phyloP scores from a whole-genome alignment of 1,140 invertebrate species.

The Hypsibius dujardini region DNA sequence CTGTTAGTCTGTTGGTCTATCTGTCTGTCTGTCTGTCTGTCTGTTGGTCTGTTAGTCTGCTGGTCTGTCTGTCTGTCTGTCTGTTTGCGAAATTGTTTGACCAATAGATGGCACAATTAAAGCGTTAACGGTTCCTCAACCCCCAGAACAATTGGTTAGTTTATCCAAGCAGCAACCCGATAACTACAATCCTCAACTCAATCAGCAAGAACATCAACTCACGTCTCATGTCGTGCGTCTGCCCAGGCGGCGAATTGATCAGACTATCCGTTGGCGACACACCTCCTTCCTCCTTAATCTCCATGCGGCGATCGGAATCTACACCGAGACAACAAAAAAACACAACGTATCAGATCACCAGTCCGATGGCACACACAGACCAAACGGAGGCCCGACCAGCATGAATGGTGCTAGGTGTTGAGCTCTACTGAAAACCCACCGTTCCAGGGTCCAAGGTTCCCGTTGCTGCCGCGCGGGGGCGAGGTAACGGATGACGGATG shows the following conservation, averaged over 20 bases:
- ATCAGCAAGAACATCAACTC: neutral
- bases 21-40: too few species aligned
- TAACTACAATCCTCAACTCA: too few species aligned
- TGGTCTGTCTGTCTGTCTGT: too few species aligned
- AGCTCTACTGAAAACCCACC: neutral
- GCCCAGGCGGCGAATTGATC: constrained; percentile 6
- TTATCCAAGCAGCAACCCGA: neutral
- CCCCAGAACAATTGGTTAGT: neutral
- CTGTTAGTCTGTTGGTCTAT: too few species aligned
- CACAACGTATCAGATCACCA: neutral
- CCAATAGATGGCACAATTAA: neutral
- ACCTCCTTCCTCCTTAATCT: constrained; percentile 12
- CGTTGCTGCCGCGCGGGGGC: constrained; percentile 4
- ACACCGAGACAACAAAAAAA: neutral
- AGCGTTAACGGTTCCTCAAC: neutral
- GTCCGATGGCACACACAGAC: neutral
- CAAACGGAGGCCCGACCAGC: neutral
- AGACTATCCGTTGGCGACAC: neutral
- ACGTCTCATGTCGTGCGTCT: constrained; percentile 2
- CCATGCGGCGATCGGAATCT: neutral
- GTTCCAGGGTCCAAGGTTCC: neutral
- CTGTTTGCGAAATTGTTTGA: neutral
- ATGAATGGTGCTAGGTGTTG: too few species aligned
- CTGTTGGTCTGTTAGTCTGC: too few species aligned
- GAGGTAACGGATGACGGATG: neutral